Evolutionary conservation across 1,140 invertebrate genomes (phyloP).

Genomic region (Drosophila serrata): DNA sequence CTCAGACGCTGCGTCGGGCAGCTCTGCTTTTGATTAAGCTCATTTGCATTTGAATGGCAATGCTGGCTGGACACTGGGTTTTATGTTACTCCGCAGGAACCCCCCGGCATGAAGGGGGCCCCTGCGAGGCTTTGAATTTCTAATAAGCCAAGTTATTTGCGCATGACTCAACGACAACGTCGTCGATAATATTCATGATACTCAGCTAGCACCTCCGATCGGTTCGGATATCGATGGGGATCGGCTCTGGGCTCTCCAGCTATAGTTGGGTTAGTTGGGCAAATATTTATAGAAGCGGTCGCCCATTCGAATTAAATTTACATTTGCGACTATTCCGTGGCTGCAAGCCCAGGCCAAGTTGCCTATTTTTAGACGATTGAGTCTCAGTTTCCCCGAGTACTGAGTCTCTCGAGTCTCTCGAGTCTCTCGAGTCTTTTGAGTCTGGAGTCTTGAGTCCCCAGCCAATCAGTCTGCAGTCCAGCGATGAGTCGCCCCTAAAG

Average conservation of each 20-base stretch:
- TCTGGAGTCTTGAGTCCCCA: conserved; percentile 14
- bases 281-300: conserved; percentile 76
- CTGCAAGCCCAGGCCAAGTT: conserved; percentile 26
- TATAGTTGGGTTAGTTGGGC: conserved; percentile 70
- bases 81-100: conserved; percentile 65
- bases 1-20: conserved; percentile 42
- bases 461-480: conserved; percentile 64
- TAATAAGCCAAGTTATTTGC: conserved; percentile 83
- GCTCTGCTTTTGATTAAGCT: conserved; percentile 82
- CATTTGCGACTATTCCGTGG: conserved; percentile 11
- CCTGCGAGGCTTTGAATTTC: conserved; percentile 68
- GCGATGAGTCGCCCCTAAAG: conserved; percentile 17
- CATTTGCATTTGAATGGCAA: conserved; percentile 77
- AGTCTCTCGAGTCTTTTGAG: conserved; percentile 22
- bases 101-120: neutral
- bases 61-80: conserved; percentile 49
- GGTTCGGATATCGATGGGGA: neutral
- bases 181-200: conserved; percentile 75
- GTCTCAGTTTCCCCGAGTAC: conserved; percentile 10
- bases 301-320: conserved; percentile 39
- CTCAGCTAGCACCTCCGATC: conserved; percentile 23
- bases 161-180: conserved; percentile 73
- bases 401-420: neutral
- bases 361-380: conserved; percentile 65
- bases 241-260: conserved; percentile 6